Percentiles rank a stretch among this genome's conserved stretches.
phyloP scores from a whole-genome alignment of 1,140 invertebrate genomes.

The Metaphire vulgaris region DNA sequence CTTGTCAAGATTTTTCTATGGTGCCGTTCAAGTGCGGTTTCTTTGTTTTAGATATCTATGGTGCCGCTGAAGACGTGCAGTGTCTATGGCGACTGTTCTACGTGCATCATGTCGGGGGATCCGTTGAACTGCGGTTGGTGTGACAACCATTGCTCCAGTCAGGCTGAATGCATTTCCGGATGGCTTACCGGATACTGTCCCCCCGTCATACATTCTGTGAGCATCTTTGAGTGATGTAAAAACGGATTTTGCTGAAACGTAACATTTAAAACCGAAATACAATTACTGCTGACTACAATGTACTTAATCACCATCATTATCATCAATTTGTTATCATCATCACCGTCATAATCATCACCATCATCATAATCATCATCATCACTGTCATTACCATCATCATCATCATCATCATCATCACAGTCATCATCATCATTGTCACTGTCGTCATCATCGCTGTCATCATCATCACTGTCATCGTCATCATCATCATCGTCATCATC shows the following conservation, averaged over 20 bases:
- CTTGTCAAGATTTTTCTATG: too few species aligned
- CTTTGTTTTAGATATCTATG: slow-evolving; percentile 38
- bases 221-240: slow-evolving; percentile 35
- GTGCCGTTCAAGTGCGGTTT: not conserved
- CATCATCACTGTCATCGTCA: too few species aligned
- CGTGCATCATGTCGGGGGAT: slow-evolving; percentile 40
- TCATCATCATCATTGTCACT: too few species aligned
- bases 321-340: too few species aligned
- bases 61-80: slow-evolving; percentile 42
- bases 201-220: slow-evolving; percentile 27
- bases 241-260: slow-evolving; percentile 28
- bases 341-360: too few species aligned
- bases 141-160: slow-evolving; percentile 34
- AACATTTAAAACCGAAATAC: too few species aligned
- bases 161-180: slow-evolving; percentile 32
- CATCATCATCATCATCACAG: too few species aligned
- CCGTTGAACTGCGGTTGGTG: slow-evolving; percentile 50
- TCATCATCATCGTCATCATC: too few species aligned
- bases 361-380: too few species aligned
- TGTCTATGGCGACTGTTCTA: slow-evolving; percentile 40
- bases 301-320: too few species aligned
- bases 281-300: slow-evolving; percentile 31
- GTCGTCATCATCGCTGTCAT: too few species aligned
- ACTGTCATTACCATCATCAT: too few species aligned
- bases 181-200: slow-evolving; percentile 31